phyloP scores from a whole-genome alignment of 2,888 invertebrate species.

The Bibio marci region DNA sequence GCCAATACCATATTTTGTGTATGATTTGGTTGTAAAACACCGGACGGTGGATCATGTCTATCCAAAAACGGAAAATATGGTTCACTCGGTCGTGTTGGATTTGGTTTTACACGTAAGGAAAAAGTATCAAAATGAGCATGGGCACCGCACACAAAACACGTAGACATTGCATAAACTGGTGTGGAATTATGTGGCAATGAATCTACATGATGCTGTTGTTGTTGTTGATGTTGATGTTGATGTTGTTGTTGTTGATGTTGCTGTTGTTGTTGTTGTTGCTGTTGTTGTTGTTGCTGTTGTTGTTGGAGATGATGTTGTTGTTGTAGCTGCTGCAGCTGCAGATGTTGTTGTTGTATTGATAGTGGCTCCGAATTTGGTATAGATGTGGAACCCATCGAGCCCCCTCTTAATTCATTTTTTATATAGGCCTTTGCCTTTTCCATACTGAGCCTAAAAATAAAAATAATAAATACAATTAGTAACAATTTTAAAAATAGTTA shows the following conservation, averaged over 20 bases:
- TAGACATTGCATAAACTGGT: slow-evolving; percentile 14
- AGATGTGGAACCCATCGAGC: slow-evolving; percentile 9
- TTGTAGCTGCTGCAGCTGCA: neutral
- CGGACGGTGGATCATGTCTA: slow-evolving; percentile 67
- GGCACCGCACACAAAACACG: slow-evolving; percentile 60
- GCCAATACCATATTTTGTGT: slow-evolving; percentile 41
- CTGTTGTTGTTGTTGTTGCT: slow-evolving; percentile 1
- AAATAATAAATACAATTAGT: too few relatives aligned
- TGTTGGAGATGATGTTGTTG: neutral
- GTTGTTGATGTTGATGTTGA: slow-evolving; percentile 14
- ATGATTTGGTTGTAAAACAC: slow-evolving; percentile 31
- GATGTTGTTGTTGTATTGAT: slow-evolving; percentile 6
- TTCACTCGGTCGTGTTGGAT: slow-evolving; percentile 49
- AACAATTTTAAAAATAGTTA: too few relatives aligned
- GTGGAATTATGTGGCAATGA: too few relatives aligned
- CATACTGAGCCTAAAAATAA: too few relatives aligned
- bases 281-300: neutral
- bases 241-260: too few relatives aligned
- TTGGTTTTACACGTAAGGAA: slow-evolving; percentile 46
- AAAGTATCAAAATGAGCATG: slow-evolving; percentile 43
- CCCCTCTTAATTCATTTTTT: slow-evolving; percentile 47
- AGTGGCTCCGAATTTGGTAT: slow-evolving; percentile 12
- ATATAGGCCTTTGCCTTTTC: slow-evolving; percentile 54
- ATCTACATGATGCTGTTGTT: slow-evolving; percentile 12
- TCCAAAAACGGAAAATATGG: slow-evolving; percentile 87